A percentile compares a stretch with the other conserved stretches of the same genome.
Conservation (phyloP, 2,797 vertebrate genomes). For the Dendrocincla fuliginosa region DNA sequence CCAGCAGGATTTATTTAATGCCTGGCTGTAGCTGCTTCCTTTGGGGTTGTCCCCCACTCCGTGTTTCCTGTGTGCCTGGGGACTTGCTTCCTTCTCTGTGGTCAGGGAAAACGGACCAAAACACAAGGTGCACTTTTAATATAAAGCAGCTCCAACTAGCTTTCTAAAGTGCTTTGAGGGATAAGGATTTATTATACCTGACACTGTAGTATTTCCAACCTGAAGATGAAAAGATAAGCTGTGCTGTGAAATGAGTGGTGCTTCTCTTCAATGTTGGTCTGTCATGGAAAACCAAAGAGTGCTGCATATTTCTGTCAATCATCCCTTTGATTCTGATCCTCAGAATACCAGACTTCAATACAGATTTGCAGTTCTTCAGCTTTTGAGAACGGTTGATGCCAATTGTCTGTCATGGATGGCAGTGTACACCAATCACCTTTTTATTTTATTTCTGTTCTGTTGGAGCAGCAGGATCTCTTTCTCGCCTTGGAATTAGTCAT, state of each 20-base stretch:
- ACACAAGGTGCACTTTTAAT: rapidly evolving
- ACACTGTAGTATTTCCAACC: not conserved
- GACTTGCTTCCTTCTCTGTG: not conserved
- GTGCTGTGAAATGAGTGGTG: not conserved
- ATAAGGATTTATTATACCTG: not conserved
- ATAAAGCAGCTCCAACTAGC: not conserved
- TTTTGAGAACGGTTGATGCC: not conserved
- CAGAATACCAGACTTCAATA: not conserved
- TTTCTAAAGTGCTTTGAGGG: not conserved
- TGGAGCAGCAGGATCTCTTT: not conserved
- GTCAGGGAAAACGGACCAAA: not conserved
- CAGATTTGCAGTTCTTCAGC: not conserved
- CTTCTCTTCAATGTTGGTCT: not conserved
- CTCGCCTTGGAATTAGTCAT: not conserved
- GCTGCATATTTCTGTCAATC: not conserved
- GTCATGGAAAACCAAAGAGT: not conserved
- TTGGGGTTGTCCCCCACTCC: not conserved
- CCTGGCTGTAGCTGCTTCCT: not conserved
- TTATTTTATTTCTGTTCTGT: not conserved
- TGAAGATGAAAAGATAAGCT: not conserved
- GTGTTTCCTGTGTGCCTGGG: rapidly evolving
- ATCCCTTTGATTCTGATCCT: not conserved
- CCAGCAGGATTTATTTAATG: not conserved
- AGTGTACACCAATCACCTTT: not conserved
- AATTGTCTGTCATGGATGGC: not conserved